Base-by-base conservation (phyloP, 2,113 vertebrate species). In the Rhinolophus ferrumequinum region DNA sequence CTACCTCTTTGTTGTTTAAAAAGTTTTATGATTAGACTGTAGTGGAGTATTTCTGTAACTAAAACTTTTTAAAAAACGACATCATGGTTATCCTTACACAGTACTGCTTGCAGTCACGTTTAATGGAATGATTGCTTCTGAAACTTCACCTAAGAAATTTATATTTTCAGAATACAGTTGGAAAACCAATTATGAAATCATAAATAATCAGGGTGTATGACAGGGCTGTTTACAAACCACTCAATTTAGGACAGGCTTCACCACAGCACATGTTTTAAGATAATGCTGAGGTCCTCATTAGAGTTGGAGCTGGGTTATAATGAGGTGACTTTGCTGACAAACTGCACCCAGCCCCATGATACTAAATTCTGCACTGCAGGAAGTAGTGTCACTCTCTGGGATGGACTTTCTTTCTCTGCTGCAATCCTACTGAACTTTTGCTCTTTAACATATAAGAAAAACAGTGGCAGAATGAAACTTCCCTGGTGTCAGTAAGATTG, bases 381-480 rank as follows among this genome's bases (percentile, higher is more conserved):
- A 75, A 69, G 64, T 33, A 44, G n/a, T 82, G 93, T 93, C 76
- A 69, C 16, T 14, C 85, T 83, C 77, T 64, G 47, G 85, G 50
- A 60, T 47, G n/a, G 56, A 88, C 95, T 81, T 91, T 64, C 75
- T 75, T 54, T 90, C 80, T 89, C 67, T 76, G 73, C 67, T 84
- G 86, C 38, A 75, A 92, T 76, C 83, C 52, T 67, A 54, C 38
- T 77, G 90, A 95, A 96, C 92, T 88, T 96, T 89, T 93, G 80
- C 73, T 97, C 80, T 91, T 95, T 94, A 97, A 83, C 82, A 75
- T 94, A 66, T 69, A 89, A 91, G 87, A 90, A 96, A 95, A 97
- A 87, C 41, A 33, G 14, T 22, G 60, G 87, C 58, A 88, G 66
- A 30, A 77, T 52, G 76, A 93, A 90, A 80, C 58, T 64, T 93